Base-by-base conservation (phyloP, 2,888 invertebrate species). In the Hydrotaea cyrtoneurina region DNA sequence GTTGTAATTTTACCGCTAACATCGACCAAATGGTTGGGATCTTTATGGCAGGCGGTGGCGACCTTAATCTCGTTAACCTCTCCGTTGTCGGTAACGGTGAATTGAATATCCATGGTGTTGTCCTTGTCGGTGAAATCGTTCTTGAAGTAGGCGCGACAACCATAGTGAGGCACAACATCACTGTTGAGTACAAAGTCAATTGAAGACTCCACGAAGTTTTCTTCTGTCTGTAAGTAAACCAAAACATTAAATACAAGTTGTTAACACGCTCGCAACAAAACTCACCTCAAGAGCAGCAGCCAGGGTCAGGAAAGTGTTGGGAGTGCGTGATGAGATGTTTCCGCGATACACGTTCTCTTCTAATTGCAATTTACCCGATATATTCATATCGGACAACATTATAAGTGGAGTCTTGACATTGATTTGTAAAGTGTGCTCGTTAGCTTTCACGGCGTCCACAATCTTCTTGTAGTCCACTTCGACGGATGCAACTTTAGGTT, bases 41-140 rank as follows among this genome's bases (percentile, higher is more conserved):
- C 89, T 0, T 93, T 92, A 0, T 93, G 93, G 94, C 94, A 94
- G 0, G 92, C 92, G 5, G 90, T 86, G 66, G 89, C 87, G 7
- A 91, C 88, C 78, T 88, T 88, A 0, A 92, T 83, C 89, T 93
- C 94, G 86, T 93, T 94, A 43, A 93, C 90, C 11, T 93, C 93
- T 2, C 93, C 92, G 15, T 94, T 94, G 84, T 95, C 94, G 2
- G 93, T 93, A 21, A 95, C 93, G 72, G 94, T 94, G 62, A 96
- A 93, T 13, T 94, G 94, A 2, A 95, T 93, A 36, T 94, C 94
- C 0, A 96, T 89, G 1, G 93, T 92, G 86, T 95, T 96, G 87
- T 96, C 95, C 0, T 93, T 91, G 0, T 94, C 94, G 0, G 95
- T 94, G 85, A 95, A 95, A 88, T 96, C 95, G 87, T 96, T 96